Percentiles rank a stretch among this genome's conserved stretches.
Conservation (phyloP, 1,140 invertebrate species). For the Saccostrea glomerata region DNA sequence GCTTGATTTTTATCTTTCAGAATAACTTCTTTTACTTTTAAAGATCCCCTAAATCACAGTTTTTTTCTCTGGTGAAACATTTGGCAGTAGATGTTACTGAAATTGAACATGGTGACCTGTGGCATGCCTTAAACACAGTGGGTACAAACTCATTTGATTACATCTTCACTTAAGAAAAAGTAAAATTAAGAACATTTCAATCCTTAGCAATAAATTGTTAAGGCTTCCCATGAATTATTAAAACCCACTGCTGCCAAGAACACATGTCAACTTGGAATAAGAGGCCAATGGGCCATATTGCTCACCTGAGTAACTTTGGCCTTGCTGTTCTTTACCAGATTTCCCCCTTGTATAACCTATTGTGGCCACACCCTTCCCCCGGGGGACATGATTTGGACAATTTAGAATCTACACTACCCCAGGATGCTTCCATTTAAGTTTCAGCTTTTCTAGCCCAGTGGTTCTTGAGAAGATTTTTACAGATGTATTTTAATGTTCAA, state of each 20-base stretch:
- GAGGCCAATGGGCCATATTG: not conserved
- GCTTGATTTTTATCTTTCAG: not conserved
- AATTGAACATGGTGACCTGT: constrained; percentile 14
- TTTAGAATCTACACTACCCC: too few species aligned
- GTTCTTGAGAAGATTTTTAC: too few species aligned
- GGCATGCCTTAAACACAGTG: not conserved
- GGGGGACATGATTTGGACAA: too few species aligned
- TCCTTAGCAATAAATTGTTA: not conserved
- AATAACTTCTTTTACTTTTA: not conserved
- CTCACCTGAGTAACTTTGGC: not conserved
- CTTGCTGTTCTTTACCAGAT: not conserved
- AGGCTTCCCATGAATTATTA: not conserved
- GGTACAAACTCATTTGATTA: not conserved
- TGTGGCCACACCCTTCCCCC: too few species aligned
- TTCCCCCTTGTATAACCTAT: not conserved
- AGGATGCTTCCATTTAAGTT: too few species aligned
- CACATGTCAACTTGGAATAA: not conserved
- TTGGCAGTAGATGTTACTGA: constrained; percentile 6
- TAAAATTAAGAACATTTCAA: constrained; percentile 11
- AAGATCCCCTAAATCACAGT: not conserved
- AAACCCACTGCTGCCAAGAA: not conserved
- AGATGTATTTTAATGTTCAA: too few species aligned
- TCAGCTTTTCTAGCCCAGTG: too few species aligned
- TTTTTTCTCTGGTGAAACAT: not conserved
- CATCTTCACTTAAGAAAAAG: not conserved